Base-by-base conservation (phyloP, 1,140 invertebrate genomes). In the Eubasilissa regina region DNA sequence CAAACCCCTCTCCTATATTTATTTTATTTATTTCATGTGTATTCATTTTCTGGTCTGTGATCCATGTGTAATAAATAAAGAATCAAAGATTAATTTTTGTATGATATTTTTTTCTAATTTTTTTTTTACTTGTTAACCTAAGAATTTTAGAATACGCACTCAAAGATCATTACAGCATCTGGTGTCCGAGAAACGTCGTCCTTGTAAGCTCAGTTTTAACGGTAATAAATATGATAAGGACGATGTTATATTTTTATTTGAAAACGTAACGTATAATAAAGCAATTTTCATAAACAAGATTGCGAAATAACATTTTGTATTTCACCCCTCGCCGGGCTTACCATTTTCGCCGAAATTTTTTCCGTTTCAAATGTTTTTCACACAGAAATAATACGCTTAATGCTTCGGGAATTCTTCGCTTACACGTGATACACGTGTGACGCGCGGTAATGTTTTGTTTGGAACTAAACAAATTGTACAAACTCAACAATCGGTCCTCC, bases 331-430 rank as follows among this genome's bases (percentile, higher is more conserved):
- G 25, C 19, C 25, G 58, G 25, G 7, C 58, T 35, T 62, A 25
- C 53, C 12, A 51, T 51, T 62, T 43, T 19, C 7, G 25, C 12
- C 4, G 12, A 62, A 62, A 62, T 7, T 62, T 13, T 62, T 60
- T 62, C 25, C 25, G 13, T 62, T 9, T 62, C 11, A 35, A 62
- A 62, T 62, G 10, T 17, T 62, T 62, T 12, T 62, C 58, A 7
- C 7, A 62, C 25, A 21, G 25, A 25, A 35, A 25, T 25, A 62
- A 25, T 62, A 25, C 21, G 25, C 17, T 62, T 12, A 35, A 1
- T 25, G 58, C 25, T 62, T 21, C 4, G 11, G 48, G 48, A 12
- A 51, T 51, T 51, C 11, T 51, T 51, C n/a, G 9, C n/a, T 51
- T 15, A 51, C n/a, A 15, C 11, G 48, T 51, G 48, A 4, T 15